phyloP scores from a whole-genome alignment of 2,113 vertebrate genomes.

The Oreochromis spilurus region DNA sequence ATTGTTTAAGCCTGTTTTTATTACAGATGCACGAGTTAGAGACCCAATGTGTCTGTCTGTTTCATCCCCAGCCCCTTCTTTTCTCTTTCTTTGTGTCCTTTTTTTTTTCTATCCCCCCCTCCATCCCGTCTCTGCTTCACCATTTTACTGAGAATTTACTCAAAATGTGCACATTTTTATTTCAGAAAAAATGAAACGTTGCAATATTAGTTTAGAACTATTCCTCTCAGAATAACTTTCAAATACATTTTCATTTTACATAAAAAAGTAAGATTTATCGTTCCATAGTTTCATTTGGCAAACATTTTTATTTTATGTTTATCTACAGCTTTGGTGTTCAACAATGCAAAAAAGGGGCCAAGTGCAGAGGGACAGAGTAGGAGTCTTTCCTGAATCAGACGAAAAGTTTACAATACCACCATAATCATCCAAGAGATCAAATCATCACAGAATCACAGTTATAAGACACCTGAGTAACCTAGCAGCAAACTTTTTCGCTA shows the following conservation, averaged over 20 bases:
- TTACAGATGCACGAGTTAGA: background rate
- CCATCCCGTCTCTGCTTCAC: background rate
- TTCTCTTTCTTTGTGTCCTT: background rate
- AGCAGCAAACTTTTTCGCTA: background rate
- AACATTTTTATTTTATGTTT: background rate
- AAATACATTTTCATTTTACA: background rate
- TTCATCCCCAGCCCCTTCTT: background rate
- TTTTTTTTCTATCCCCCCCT: background rate
- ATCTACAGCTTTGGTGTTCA: background rate
- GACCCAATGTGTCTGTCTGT: background rate
- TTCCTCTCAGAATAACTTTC: background rate
- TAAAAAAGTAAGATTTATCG: too few species aligned
- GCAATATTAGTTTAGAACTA: background rate
- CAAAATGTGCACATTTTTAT: background rate
- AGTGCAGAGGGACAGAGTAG: background rate
- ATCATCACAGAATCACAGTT: background rate
- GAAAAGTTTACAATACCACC: background rate
- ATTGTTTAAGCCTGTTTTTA: background rate
- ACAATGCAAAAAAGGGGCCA: background rate
- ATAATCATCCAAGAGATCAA: background rate
- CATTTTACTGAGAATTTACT: background rate
- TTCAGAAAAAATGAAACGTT: background rate
- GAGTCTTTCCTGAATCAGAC: background rate
- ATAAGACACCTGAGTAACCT: background rate
- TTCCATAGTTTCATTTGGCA: background rate